Percentiles rank a stretch among this genome's conserved stretches.
phyloP scores from a whole-genome alignment of 2,888 invertebrate species.

The Allophyes oxyacanthae region DNA sequence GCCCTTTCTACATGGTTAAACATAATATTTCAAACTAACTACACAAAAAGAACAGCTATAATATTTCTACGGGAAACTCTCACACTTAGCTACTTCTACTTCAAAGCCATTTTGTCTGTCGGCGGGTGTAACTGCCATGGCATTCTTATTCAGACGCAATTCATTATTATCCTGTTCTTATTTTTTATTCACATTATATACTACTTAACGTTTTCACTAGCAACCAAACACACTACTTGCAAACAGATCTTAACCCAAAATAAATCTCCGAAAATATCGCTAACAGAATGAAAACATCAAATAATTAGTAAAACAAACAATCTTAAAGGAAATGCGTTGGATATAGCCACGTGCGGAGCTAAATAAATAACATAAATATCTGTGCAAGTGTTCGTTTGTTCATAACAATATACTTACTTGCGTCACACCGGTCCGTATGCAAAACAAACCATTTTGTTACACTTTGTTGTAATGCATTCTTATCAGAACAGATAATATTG shows the following conservation, averaged over 20 bases:
- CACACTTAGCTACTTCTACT: too few species aligned
- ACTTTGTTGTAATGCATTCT: slow-evolving; percentile 35
- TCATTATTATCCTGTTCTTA: too few species aligned
- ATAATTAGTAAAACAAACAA: slow-evolving; percentile 49
- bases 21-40: too few species aligned
- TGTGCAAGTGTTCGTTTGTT: slow-evolving; percentile 38
- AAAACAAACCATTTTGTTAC: slow-evolving; percentile 50
- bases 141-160: too few species aligned
- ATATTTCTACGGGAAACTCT: too few species aligned
- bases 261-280: slow-evolving; percentile 29
- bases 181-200: too few species aligned
- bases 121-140: too few species aligned
- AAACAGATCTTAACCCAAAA: slow-evolving; percentile 18
- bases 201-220: too few species aligned
- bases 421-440: slow-evolving; percentile 56
- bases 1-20: too few species aligned
- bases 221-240: slow-evolving; percentile 10
- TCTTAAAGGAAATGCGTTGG: slow-evolving; percentile 47
- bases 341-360: slow-evolving; percentile 39
- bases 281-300: slow-evolving; percentile 52
- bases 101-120: too few species aligned
- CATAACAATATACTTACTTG: slow-evolving; percentile 53
- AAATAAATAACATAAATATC: slow-evolving; percentile 36
- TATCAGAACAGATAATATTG: slow-evolving; percentile 12
- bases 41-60: too few species aligned